A percentile compares a stretch with the other conserved stretches of the same genome.
These are phyloP conservation scores for Trichacis sp. DNA, from an alignment of 2,888 invertebrate species.

Conservation along the genomic window DNA sequence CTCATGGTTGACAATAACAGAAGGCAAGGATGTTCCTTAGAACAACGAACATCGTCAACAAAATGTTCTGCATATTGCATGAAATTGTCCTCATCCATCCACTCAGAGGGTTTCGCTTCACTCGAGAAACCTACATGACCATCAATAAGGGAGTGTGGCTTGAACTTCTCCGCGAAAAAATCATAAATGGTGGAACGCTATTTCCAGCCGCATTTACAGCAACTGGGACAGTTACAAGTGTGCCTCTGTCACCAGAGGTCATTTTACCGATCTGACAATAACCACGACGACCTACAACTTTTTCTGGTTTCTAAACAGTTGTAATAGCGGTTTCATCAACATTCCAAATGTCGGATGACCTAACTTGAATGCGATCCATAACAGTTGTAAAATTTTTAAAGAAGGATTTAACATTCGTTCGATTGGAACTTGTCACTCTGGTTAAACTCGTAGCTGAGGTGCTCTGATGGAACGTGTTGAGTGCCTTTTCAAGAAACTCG, in stretches of 20 bases:
- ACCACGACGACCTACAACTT: conserved; percentile 7
- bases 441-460: conserved; percentile 34
- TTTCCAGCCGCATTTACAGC: background rate
- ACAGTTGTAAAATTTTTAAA: conserved; percentile 5
- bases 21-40: too few relatives aligned
- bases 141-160: too few relatives aligned
- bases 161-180: too few relatives aligned
- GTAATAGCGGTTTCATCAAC: conserved; percentile 12
- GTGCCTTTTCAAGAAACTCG: conserved; percentile 39
- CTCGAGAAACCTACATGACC: too few relatives aligned
- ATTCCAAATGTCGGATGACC: conserved; percentile 4
- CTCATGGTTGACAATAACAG: conserved; percentile 35
- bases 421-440: conserved; percentile 28
- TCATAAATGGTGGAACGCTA: too few relatives aligned
- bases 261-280: conserved; percentile 9
- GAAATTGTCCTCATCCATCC: too few relatives aligned
- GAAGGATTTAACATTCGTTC: conserved; percentile 1
- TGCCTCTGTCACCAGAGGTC: conserved; percentile 8
- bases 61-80: too few relatives aligned
- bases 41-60: too few relatives aligned
- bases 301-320: conserved; percentile 8
- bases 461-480: conserved; percentile 35
- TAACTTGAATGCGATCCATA: background rate
- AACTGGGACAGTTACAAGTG: conserved; percentile 7
- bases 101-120: too few relatives aligned